Percentiles rank a stretch among this genome's conserved stretches.
phyloP scores from a whole-genome alignment of 1,140 invertebrate genomes.

The Diorhabda carinulata region DNA sequence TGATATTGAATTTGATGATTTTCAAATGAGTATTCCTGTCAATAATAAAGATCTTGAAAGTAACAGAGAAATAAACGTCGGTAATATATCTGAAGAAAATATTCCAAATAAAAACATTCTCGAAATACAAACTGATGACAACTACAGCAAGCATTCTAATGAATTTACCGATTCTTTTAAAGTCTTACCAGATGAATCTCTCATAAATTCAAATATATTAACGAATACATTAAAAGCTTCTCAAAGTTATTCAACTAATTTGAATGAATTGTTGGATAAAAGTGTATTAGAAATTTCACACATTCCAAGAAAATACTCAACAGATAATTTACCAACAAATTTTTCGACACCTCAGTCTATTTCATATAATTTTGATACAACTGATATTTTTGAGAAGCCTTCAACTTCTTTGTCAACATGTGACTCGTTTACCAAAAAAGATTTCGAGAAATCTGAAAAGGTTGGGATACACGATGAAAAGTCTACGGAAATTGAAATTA shows the following conservation, averaged over 20 bases:
- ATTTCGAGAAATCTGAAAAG: background rate
- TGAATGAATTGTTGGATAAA: background rate
- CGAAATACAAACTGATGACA: background rate
- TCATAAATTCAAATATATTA: no score
- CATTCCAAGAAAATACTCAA: background rate
- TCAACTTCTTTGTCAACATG: background rate
- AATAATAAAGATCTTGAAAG: background rate
- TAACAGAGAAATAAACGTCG: background rate
- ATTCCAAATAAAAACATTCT: background rate
- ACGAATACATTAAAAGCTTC: background rate
- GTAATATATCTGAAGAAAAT: background rate
- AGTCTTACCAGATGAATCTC: background rate
- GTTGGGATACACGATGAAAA: no score
- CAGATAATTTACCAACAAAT: no score
- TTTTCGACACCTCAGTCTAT: background rate
- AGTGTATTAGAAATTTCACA: background rate
- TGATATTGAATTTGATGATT: constrained; percentile 40
- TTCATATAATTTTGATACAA: no score
- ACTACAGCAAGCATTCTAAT: background rate
- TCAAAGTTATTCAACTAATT: background rate
- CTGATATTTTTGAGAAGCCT: background rate
- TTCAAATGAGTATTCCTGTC: constrained; percentile 36
- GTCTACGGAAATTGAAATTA: background rate
- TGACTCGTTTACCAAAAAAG: background rate
- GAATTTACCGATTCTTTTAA: background rate